Percentiles rank a stretch among this genome's conserved stretches.
These are phyloP conservation scores for Cavia aperea DNA, from an alignment of 2,113 vertebrate genomes.

Conservation along the genomic window DNA sequence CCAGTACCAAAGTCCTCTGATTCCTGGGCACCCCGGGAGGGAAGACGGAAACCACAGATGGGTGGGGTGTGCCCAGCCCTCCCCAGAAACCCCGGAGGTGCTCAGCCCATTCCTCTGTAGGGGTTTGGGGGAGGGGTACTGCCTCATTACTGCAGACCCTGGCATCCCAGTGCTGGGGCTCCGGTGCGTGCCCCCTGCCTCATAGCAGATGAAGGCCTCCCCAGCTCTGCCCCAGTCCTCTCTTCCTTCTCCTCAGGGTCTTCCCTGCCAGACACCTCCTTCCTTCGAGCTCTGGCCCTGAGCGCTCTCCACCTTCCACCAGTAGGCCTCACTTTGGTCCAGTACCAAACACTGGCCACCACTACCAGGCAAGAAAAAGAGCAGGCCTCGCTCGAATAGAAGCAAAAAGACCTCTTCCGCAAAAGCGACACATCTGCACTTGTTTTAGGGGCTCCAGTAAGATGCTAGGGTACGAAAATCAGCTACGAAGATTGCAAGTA, in stretches of 20 bases:
- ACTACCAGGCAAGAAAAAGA: background rate
- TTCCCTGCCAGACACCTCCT: background rate
- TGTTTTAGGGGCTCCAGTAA: background rate
- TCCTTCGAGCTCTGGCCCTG: background rate
- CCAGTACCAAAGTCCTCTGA: conserved; percentile 33
- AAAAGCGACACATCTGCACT: background rate
- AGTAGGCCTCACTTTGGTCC: background rate
- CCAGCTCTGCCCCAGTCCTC: too few species aligned
- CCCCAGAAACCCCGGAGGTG: background rate
- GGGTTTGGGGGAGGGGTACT: background rate
- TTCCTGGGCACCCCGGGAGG: background rate
- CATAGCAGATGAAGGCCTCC: too few species aligned
- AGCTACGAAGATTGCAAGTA: background rate
- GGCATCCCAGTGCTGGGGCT: background rate
- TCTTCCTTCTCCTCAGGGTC: too few species aligned
- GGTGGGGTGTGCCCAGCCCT: background rate
- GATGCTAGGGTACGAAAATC: background rate
- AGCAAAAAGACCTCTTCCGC: background rate
- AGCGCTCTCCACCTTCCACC: too few species aligned
- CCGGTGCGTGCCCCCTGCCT: too few species aligned
- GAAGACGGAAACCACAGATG: background rate
- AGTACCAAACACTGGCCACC: background rate
- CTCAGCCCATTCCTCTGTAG: background rate
- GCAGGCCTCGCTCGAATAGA: background rate
- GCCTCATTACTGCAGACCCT: background rate